Evolutionary conservation across 2,797 vertebrate species (phyloP), one percentile per base, ranked within the genome.

Genomic region (Girardinus metallicus): DNA sequence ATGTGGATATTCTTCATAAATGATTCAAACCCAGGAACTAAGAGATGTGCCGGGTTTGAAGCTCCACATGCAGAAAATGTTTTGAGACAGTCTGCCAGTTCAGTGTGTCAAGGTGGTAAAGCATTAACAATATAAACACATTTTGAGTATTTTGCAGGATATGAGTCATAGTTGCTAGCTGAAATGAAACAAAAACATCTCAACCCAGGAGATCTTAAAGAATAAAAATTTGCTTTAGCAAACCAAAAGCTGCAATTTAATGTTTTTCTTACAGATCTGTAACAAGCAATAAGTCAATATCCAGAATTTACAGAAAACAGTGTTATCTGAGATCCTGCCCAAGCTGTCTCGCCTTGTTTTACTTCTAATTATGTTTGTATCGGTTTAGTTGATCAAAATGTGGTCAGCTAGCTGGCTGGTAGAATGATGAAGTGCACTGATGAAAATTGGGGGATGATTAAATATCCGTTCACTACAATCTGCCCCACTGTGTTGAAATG

Each of bases 401-500:
- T 12, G 75, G 46, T 77, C 71, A 75, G 46, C 80, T 77, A 41
- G 23, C 31, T 57, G 60, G 64, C 53, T 34, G 4, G 26, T n/a
- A 60, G 57, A 60, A 79, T 66, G 75, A 57, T 81, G 64, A 82
- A 80, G 76, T 31, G 77, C 68, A 68, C 79, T 76, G 80, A 88
- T 83, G 80, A 87, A 89, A 92, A 93, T 89, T 87, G 86, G 76
- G 72, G 34, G 81, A 87, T 89, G 82, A 93, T 93, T 93, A 91
- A 92, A 93, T 90, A 86, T 85, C 81, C 77, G 74, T 90, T 85
- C 80, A 88, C 64, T 74, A 80, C 80, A 91, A 84, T 91, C 86
- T 90, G 82, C n/a, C 87, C 87, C 77, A 84, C 90, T 92, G 88
- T 60, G 86, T 51, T 80, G 74, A 91, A 91, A 93, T 88, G 88